A percentile compares a stretch with the other conserved stretches of the same genome.
Conservation (phyloP, 2,888 invertebrate genomes). For the Thereva unica region DNA sequence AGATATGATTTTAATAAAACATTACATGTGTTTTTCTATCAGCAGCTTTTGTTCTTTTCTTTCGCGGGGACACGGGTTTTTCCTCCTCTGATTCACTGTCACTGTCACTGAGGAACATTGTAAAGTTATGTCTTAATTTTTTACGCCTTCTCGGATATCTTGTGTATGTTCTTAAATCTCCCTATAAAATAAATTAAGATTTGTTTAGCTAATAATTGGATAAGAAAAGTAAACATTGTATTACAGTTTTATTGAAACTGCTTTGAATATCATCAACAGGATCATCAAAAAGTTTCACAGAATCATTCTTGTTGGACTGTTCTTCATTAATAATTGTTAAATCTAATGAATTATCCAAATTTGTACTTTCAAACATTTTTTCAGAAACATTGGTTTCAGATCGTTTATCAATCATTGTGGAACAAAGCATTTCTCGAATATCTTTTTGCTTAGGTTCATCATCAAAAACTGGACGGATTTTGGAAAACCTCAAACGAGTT, state of each 20-base stretch:
- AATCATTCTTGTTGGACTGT: too few relatives aligned
- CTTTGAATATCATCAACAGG: too few relatives aligned
- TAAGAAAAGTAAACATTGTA: too few relatives aligned
- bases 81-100: constrained; percentile 13
- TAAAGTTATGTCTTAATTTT: not conserved
- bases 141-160: not conserved
- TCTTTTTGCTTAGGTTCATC: constrained; percentile 3
- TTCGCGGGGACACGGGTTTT: not conserved
- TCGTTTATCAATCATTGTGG: not conserved
- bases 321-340: not conserved
- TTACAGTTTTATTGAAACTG: too few relatives aligned
- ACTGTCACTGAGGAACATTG: not conserved
- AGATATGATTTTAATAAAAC: not conserved
- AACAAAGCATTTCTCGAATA: constrained; percentile 12
- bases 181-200: not conserved
- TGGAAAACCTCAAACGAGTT: not conserved
- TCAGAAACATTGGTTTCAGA: not conserved
- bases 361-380: too few relatives aligned
- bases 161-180: constrained; percentile 5
- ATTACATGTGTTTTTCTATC: not conserved
- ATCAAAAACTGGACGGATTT: not conserved
- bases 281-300: too few relatives aligned
- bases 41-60: constrained; percentile 1
- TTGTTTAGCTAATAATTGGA: too few relatives aligned
- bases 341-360: not conserved